Evolutionary conservation across 2,888 invertebrate genomes (phyloP), one percentile per base, ranked within the genome.

Genomic region (Rotaria socialis): DNA sequence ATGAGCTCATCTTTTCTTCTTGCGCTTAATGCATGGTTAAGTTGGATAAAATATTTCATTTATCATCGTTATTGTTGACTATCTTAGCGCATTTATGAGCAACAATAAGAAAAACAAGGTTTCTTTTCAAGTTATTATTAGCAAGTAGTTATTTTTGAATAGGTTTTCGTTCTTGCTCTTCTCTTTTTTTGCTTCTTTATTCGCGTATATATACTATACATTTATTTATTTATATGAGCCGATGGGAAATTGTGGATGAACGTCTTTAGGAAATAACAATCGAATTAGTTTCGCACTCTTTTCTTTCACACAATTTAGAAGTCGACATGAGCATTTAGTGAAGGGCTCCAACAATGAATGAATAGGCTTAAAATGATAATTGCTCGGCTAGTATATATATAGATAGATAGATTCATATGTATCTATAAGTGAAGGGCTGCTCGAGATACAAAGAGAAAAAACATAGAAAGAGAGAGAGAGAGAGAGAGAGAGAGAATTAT

Each of bases 301-400:
- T 35, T 67, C 27, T 67, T 67, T 11, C 35, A 41, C 1, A 35
- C 10, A 67, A 67, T 7, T 67, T 6, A 19, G 27, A 67, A 67
- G 35, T 35, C 67, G 19, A 35, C 67, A 67, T 67, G 35, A 67
- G 67, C 67, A 67, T 67, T 67, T 35, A 67, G 35, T 67, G 35
- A 41, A 41, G 35, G 35, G 5, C 6, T 35, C 11, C 35, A 35
- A 67, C 35, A 35, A 67, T 35, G 35, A 67, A 35, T 67, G 67
- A 67, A 67, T 67, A 67, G 67, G 67, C 67, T 27, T 35, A 67
- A 67, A 67, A 35, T 35, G 67, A 67, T 35, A 67, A 67, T 67
- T 67, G 67, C 35, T 67, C 35, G 5, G 19, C 67, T 16, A 67
- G 35, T 35, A 4, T 67, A 67, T 27, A 67, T 67, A 19, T 67